Evolutionary conservation across 2,113 vertebrate species (phyloP).

Genomic region (Poicephalus gulielmi): DNA sequence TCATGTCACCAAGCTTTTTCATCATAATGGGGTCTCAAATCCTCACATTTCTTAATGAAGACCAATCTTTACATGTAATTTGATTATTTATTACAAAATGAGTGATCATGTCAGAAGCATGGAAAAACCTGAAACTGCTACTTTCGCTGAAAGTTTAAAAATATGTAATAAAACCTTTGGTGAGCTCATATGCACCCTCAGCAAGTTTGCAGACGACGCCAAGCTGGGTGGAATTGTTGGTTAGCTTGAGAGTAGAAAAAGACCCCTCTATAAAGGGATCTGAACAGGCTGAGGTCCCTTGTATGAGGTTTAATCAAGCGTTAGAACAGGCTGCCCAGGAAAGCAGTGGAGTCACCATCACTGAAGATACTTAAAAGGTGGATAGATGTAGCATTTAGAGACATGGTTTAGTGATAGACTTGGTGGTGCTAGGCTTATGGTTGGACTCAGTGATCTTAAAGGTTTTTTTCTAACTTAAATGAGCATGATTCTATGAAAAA

Average conservation of each 20-base stretch:
- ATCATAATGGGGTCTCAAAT: neutral
- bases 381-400: neutral
- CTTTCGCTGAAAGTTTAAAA: neutral
- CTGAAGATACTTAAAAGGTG: neutral
- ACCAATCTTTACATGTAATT: neutral
- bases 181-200: neutral
- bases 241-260: neutral
- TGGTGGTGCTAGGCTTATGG: neutral
- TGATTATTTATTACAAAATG: neutral
- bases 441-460: neutral
- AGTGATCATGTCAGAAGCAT: neutral
- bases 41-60: neutral
- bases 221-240: neutral
- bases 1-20: neutral
- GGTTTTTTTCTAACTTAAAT: neutral
- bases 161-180: neutral
- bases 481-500: neutral
- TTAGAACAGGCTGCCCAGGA: neutral
- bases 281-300: neutral
- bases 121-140: neutral
- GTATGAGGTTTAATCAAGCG: neutral
- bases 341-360: neutral
- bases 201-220: neutral
- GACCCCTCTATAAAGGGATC: neutral
- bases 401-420: neutral